A percentile compares a stretch with the other conserved stretches of the same genome.
Evolutionary conservation across 30 jellyfish, hydroid and myxozoan genomes (phyloP).

Genomic region (Cassiopea xamachana): DNA sequence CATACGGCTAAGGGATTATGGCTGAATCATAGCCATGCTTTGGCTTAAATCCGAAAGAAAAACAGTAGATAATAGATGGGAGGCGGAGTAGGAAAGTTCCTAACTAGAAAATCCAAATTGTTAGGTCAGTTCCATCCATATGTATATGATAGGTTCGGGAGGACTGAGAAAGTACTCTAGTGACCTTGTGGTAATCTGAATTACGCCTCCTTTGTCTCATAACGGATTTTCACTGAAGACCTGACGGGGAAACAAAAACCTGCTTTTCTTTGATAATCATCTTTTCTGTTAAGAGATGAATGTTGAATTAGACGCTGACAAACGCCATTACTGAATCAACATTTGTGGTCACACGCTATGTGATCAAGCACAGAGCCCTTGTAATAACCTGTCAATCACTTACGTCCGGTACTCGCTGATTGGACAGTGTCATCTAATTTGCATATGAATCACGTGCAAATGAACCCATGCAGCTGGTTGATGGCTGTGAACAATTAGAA

Average conservation of each 20-base stretch:
- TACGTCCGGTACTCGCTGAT: constrained; percentile 84
- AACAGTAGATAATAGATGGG: constrained; percentile 51
- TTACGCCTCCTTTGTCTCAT: constrained; percentile 84
- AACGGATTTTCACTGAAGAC: constrained; percentile 60
- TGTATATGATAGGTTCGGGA: constrained; percentile 17
- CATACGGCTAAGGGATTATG: constrained; percentile 24
- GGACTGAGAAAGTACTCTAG: constrained; percentile 10
- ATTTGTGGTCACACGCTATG: constrained; percentile 96
- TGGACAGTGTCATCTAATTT: constrained; percentile 79
- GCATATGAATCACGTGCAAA: constrained; percentile 81
- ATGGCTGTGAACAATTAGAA: constrained; percentile 82
- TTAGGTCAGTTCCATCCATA: constrained; percentile 33
- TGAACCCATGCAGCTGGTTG: constrained; percentile 92
- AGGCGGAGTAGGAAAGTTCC: constrained; percentile 53
- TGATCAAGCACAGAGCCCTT: constrained; percentile 86
- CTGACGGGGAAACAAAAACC: constrained; percentile 88
- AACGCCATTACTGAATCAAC: constrained; percentile 92
- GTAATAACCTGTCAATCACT: constrained; percentile 87
- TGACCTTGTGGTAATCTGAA: constrained; percentile 78
- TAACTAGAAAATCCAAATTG: constrained; percentile 5
- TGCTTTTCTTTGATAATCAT: constrained; percentile 74
- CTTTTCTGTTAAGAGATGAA: constrained; percentile 69
- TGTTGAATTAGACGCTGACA: constrained; percentile 85
- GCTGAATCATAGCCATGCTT: constrained; percentile 22
- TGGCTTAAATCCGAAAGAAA: constrained; percentile 44